phyloP scores from a whole-genome alignment of 1,140 invertebrate genomes.

The Drosophila quadrilineata region DNA sequence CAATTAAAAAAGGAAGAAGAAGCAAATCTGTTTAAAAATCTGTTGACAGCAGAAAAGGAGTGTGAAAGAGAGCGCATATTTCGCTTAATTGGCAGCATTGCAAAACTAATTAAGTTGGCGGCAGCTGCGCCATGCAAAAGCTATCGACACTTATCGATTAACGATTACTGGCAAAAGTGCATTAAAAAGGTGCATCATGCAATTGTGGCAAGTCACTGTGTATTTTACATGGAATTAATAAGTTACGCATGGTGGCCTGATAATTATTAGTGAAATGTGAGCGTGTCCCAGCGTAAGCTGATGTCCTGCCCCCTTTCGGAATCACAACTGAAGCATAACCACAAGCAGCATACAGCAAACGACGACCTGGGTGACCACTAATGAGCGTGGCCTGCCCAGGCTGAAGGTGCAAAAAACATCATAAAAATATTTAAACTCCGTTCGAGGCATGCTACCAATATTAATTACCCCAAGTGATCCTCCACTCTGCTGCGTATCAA shows the following conservation, averaged over 20 bases:
- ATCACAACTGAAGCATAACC: slow-evolving; percentile 40
- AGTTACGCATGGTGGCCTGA: no score
- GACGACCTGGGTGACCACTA: slow-evolving; percentile 53
- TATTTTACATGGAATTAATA: no score
- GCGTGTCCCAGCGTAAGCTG: no score
- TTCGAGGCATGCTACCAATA: slow-evolving; percentile 46
- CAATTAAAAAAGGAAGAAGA: slow-evolving; percentile 10
- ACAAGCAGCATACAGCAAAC: slow-evolving; percentile 23
- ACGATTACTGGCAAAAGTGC: no score
- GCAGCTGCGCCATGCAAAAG: no score
- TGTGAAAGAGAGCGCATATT: background rate
- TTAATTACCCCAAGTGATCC: slow-evolving; percentile 58
- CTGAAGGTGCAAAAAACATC: slow-evolving; percentile 67
- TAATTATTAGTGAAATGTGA: no score
- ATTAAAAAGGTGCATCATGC: no score
- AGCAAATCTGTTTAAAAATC: background rate
- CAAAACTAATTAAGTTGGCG: no score
- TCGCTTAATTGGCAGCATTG: no score
- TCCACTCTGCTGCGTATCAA: slow-evolving; percentile 42
- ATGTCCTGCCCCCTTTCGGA: slow-evolving; percentile 17
- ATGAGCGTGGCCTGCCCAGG: slow-evolving; percentile 40
- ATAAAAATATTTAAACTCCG: slow-evolving; percentile 45
- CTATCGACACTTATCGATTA: no score
- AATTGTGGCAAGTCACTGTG: no score
- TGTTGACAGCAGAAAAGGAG: background rate